Percentiles rank a stretch among this genome's conserved stretches.
Evolutionary conservation across 2,888 invertebrate species (phyloP).

Genomic region (Ceratothoa steindachneri): DNA sequence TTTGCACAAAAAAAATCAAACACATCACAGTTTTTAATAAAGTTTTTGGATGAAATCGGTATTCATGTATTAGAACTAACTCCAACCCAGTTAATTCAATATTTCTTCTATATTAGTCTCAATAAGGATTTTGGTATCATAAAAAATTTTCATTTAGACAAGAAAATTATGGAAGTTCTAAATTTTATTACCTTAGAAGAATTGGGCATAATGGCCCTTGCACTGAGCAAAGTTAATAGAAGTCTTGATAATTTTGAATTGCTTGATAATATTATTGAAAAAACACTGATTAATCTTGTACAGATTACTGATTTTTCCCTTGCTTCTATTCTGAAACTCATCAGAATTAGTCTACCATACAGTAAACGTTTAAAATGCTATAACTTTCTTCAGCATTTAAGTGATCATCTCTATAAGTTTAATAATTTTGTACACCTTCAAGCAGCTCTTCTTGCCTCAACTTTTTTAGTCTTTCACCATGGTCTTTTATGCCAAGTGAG

Average conservation of each 20-base stretch:
- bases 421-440: conserved; percentile 65
- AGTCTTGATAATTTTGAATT: conserved; percentile 59
- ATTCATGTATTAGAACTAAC: conserved; percentile 61
- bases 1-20: conserved; percentile 60
- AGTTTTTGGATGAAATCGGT: conserved; percentile 59
- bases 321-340: conserved; percentile 63
- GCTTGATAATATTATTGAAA: conserved; percentile 57
- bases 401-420: conserved; percentile 60
- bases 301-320: conserved; percentile 64
- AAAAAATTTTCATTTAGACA: conserved; percentile 67
- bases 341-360: conserved; percentile 32
- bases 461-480: conserved; percentile 56
- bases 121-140: conserved; percentile 57
- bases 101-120: conserved; percentile 65
- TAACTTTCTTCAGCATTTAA: conserved; percentile 59
- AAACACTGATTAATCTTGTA: conserved; percentile 57
- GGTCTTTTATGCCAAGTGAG: conserved; percentile 57
- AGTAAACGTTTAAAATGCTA: conserved; percentile 53
- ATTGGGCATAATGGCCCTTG: conserved; percentile 67
- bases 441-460: conserved; percentile 62
- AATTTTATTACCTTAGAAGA: conserved; percentile 63
- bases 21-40: conserved; percentile 59
- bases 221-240: conserved; percentile 71
- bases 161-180: conserved; percentile 58
- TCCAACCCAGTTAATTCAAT: conserved; percentile 63